Evolutionary conservation across 2,888 invertebrate species (phyloP).

Genomic region (Galeopsomyia nigrocyanea): DNA sequence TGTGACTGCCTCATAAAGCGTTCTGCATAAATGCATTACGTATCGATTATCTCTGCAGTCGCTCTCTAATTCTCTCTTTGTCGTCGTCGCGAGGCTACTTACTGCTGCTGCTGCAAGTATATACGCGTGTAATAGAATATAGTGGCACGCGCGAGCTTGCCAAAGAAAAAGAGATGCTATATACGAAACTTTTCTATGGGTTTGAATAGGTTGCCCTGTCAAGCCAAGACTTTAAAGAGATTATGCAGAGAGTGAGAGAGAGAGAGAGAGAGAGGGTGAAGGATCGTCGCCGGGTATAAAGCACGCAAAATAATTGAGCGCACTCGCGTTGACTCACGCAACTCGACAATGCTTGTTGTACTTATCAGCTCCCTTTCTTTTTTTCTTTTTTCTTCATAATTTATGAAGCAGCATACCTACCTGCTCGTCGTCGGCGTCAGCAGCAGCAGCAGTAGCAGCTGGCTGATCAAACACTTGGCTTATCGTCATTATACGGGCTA

Average conservation of each 20-base stretch:
- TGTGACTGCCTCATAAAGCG: no score
- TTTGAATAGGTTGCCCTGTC: background rate
- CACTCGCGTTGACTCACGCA: background rate
- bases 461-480: no score
- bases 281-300: background rate
- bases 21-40: conserved; percentile 19
- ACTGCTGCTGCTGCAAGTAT: background rate
- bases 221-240: background rate
- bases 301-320: conserved; percentile 2
- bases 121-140: background rate
- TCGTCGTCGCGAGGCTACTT: no score
- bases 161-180: conserved; percentile 1
- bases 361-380: no score
- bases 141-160: background rate
- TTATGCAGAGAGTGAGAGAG: conserved; percentile 9
- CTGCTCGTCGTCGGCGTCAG: background rate
- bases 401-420: background rate
- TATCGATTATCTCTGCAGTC: conserved; percentile 19
- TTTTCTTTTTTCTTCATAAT: background rate
- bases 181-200: background rate
- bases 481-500: no score
- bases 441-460: background rate
- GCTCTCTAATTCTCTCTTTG: no score
- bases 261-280: background rate
- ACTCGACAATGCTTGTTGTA: background rate